phyloP scores from a whole-genome alignment of 2,797 vertebrate species.

The Bradypodion ventrale region DNA sequence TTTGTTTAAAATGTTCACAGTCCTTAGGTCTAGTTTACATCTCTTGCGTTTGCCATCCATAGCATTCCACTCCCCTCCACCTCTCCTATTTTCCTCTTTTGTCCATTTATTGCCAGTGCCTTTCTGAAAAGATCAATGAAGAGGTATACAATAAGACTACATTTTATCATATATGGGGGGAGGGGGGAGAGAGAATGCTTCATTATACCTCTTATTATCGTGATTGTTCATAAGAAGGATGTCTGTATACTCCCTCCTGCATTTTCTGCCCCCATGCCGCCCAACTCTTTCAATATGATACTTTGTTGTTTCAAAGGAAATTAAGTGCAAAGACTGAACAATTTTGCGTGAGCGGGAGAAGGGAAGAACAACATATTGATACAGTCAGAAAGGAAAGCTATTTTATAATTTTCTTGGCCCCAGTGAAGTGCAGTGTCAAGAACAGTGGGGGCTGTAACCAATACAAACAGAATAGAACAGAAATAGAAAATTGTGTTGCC shows the following conservation, averaged over 20 bases:
- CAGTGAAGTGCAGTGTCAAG: conserved; percentile 63
- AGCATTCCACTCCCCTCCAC: conserved; percentile 51
- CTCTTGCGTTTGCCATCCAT: conserved; percentile 2
- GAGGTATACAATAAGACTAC: conserved; percentile 60
- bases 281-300: conserved; percentile 57
- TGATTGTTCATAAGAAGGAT: conserved; percentile 40
- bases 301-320: conserved; percentile 72
- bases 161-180: conserved; percentile 59
- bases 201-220: conserved; percentile 56
- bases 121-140: conserved; percentile 66
- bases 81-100: conserved; percentile 50
- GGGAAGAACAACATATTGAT: conserved; percentile 69
- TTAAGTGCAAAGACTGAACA: conserved; percentile 67
- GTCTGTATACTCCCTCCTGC: conserved; percentile 61
- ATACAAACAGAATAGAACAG: conserved; percentile 63
- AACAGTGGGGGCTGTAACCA: conserved; percentile 70
- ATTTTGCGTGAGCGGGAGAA: conserved; percentile 37
- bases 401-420: conserved; percentile 73
- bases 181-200: conserved; percentile 55
- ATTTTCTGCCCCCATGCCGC: conserved; percentile 61
- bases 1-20: not conserved
- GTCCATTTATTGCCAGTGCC: conserved; percentile 49
- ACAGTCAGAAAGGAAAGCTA: conserved; percentile 63
- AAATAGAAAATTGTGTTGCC: conserved; percentile 61
- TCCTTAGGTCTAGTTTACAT: conserved; percentile 36